Percentiles rank a stretch among this genome's conserved stretches.
These are phyloP conservation scores for Lophotriccus pileatus DNA, from an alignment of 2,797 vertebrate genomes.

Conservation along the genomic window DNA sequence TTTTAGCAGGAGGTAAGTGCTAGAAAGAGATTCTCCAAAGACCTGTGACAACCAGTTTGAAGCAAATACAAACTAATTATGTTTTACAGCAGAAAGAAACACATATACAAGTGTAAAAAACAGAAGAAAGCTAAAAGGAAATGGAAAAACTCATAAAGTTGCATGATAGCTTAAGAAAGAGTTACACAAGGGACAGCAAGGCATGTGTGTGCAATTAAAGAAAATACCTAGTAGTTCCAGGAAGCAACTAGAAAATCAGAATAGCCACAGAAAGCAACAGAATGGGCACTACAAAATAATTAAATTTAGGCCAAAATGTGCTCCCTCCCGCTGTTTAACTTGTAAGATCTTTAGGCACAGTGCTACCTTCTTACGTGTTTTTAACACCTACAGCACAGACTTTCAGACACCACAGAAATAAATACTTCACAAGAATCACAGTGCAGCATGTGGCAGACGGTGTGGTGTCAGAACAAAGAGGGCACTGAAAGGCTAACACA, in stretches of 20 bases:
- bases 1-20: neutral
- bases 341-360: neutral
- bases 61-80: neutral
- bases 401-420: neutral
- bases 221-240: neutral
- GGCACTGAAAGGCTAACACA: neutral
- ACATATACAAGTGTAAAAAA: neutral
- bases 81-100: neutral
- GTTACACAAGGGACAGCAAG: neutral
- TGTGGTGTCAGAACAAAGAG: neutral
- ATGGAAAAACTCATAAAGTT: neutral
- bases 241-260: neutral
- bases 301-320: neutral
- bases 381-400: neutral
- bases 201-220: neutral
- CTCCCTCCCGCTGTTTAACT: neutral
- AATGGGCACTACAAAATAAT: neutral
- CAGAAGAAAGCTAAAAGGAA: neutral
- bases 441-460: neutral
- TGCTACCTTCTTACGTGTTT: neutral
- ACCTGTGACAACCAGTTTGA: neutral
- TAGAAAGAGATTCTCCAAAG: neutral
- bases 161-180: neutral
- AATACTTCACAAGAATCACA: neutral
- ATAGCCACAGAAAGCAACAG: neutral